Percentiles rank a stretch among this genome's conserved stretches.
Evolutionary conservation across 2,797 vertebrate species (phyloP).

Genomic region (Otus scops): DNA sequence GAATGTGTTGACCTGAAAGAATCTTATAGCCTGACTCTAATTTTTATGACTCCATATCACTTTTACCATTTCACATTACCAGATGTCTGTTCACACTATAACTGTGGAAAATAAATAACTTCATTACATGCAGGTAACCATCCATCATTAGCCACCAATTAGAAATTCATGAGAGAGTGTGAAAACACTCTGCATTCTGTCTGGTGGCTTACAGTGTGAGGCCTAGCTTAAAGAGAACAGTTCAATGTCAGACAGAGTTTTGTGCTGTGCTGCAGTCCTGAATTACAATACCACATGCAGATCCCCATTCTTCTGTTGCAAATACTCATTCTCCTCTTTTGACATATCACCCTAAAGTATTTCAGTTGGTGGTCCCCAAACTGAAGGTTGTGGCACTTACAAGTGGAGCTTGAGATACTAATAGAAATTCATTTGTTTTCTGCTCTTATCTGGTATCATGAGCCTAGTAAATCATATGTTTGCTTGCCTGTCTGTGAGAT

Average conservation of each 20-base stretch:
- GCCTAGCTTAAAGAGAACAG: not conserved
- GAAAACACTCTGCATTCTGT: not conserved
- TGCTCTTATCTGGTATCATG: not conserved
- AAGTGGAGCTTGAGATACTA: not conserved
- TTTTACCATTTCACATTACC: not conserved
- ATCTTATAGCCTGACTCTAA: not conserved
- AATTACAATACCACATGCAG: not conserved
- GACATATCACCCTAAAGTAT: not conserved
- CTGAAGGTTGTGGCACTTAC: not conserved
- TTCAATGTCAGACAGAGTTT: not conserved
- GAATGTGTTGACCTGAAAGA: not conserved
- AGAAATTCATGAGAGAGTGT: constrained; percentile 35
- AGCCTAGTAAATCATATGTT: not conserved
- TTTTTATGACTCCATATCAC: constrained; percentile 30
- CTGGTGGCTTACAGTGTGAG: not conserved
- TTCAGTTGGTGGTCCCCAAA: not conserved
- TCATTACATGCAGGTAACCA: not conserved
- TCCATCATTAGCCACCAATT: constrained; percentile 41
- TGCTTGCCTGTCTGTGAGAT: not conserved
- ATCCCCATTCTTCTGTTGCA: not conserved
- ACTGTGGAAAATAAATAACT: constrained; percentile 26
- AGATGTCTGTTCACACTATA: constrained; percentile 13
- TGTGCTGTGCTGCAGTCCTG: not conserved
- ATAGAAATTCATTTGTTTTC: not conserved
- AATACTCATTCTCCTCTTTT: not conserved